Conservation (phyloP, 1,140 invertebrate genomes). For the Trachelipus rathkii region DNA sequence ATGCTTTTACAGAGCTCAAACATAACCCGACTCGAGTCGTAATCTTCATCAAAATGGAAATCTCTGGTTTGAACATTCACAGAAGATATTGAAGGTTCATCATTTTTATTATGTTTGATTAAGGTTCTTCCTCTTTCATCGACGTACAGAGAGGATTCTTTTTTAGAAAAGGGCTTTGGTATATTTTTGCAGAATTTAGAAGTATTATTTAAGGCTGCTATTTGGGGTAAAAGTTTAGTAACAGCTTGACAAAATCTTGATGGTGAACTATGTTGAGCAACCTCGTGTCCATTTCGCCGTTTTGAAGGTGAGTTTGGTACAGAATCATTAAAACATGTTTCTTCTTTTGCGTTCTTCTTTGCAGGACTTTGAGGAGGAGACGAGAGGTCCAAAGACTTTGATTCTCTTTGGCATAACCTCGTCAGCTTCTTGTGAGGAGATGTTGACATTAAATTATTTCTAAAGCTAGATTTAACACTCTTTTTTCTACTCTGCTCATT, state of each 20-base stretch:
- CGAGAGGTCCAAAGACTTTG: background rate
- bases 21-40: background rate
- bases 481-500: background rate
- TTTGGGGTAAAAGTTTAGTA: constrained; percentile 5
- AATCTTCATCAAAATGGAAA: background rate
- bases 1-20: background rate
- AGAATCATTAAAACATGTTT: background rate
- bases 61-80: background rate
- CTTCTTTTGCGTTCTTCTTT: background rate
- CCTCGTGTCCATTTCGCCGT: background rate
- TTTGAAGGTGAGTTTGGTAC: background rate
- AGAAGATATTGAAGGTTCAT: background rate
- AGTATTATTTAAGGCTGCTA: background rate
- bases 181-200: background rate
- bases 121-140: background rate
- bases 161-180: background rate
- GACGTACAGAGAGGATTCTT: background rate
- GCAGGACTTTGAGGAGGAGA: background rate
- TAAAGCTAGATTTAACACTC: background rate
- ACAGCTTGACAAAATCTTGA: background rate
- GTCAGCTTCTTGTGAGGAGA: background rate
- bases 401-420: background rate
- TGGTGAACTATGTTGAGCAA: background rate
- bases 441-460: background rate
- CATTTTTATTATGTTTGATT: background rate